Conservation (phyloP, 2,888 invertebrate species). For the Itoplectis maculator region DNA sequence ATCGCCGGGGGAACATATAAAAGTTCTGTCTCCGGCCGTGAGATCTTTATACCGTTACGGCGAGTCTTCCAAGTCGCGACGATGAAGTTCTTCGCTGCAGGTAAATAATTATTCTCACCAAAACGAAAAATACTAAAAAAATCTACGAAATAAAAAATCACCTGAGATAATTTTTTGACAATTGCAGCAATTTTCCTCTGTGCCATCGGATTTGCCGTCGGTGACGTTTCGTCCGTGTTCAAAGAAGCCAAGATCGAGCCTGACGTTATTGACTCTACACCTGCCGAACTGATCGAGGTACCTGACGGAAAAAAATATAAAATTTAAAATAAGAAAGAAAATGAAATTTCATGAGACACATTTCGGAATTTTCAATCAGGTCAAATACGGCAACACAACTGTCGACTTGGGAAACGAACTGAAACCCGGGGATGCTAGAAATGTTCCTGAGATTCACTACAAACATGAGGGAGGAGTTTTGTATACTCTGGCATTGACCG, state of each 20-base stretch:
- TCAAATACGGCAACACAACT: constrained; percentile 80
- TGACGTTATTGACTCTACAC: constrained; percentile 80
- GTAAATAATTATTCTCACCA: constrained; percentile 56
- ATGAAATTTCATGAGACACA: neutral
- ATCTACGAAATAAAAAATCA: neutral
- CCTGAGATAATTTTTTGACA: too few relatives aligned
- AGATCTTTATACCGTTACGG: constrained; percentile 46
- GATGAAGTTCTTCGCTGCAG: constrained; percentile 71
- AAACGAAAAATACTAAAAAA: neutral
- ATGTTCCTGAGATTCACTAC: constrained; percentile 81
- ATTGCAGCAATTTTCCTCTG: constrained; percentile 75
- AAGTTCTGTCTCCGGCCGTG: constrained; percentile 43
- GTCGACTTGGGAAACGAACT: constrained; percentile 81
- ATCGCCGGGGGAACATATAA: constrained; percentile 60
- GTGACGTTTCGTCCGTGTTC: constrained; percentile 79
- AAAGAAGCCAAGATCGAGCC: constrained; percentile 80
- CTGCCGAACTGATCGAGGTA: constrained; percentile 81
- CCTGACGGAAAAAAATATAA: constrained; percentile 21
- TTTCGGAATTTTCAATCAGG: constrained; percentile 70
- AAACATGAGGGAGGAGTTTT: constrained; percentile 83
- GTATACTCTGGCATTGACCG: constrained; percentile 82
- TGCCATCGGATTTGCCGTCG: constrained; percentile 69
- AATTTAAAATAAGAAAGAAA: constrained; percentile 1
- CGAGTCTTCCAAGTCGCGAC: constrained; percentile 48
- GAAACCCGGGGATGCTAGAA: constrained; percentile 79